These are phyloP conservation scores for Eretmochelys imbricata DNA, from an alignment of 2,113 vertebrate genomes.

Conservation along the genomic window DNA sequence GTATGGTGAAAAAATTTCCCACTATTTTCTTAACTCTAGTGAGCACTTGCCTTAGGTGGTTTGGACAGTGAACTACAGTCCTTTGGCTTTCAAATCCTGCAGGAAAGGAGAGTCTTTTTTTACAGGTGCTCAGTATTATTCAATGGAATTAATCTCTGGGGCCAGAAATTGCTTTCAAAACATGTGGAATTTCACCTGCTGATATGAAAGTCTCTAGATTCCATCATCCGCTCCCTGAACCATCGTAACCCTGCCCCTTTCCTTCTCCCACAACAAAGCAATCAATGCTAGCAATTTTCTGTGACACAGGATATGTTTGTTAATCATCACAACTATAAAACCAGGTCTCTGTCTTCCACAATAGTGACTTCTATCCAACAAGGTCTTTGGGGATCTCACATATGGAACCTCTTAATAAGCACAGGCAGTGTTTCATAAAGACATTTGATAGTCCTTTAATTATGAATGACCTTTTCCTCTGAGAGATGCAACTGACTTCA, in stretches of 20 bases:
- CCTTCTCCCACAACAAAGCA: not conserved
- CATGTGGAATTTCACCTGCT: not conserved
- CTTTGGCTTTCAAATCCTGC: not conserved
- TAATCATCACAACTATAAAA: not conserved
- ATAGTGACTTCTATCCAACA: not conserved
- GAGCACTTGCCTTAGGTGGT: not conserved
- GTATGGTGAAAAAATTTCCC: not conserved
- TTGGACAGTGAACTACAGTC: not conserved
- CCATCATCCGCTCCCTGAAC: not conserved
- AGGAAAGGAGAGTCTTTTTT: not conserved
- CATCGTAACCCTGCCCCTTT: not conserved
- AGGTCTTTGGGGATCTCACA: not conserved
- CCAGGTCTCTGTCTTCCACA: not conserved
- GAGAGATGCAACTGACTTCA: not conserved
- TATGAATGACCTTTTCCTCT: not conserved
- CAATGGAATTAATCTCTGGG: not conserved
- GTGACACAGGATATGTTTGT: not conserved
- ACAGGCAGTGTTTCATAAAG: not conserved
- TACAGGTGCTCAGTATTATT: not conserved
- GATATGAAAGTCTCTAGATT: not conserved
- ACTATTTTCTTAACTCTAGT: not conserved
- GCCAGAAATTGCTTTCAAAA: not conserved
- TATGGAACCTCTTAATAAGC: conserved; percentile 14
- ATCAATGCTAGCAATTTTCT: not conserved
- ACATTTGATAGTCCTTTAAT: not conserved